Base-by-base conservation (phyloP, 2,888 invertebrate species). In the Philaethria dido region DNA sequence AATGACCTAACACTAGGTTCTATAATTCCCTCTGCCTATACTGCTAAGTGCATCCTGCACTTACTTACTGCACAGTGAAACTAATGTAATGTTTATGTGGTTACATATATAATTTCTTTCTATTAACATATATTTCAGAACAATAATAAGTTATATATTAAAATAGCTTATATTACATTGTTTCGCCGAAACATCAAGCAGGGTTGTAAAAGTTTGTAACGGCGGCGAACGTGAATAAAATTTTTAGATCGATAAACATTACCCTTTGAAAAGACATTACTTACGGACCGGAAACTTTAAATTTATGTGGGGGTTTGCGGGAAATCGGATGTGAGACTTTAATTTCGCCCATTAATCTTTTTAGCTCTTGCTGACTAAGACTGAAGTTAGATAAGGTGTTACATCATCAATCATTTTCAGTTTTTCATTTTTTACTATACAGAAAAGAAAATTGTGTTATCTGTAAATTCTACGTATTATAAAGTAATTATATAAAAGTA, bases 301-400 rank as follows among this genome's bases (percentile, higher is more conserved):
- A 71, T 70, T 70, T 68, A 69, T 69, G 66, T 67, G 62, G 59
- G 52, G 66, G 59, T 71, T 71, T 66, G 64, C 45, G 62, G 64
- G 47, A 44, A 52, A 25, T 60, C 64, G 62, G 66, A 59, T 64
- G 69, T 62, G 60, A 66, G 62, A 59, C 42, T 55, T 61, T 66
- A 64, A 69, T 71, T 71, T 50, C 48, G 33, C 29, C 45, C 66
- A 71, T 71, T 69, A 64, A 69, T 71, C 66, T 69, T 64, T 52
- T 59, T 45, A 61, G 45, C 29, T 16, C 20, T 45, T 45, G 57
- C 57, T 57, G 33, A 60, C 18, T 45, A 47, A 33, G 18, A 14
- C 16, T 29, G 18, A 33, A 20, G 33, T 60, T 60, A 29, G 60
- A 22, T 16, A 60, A 44, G 9, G 8, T 47, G 14, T 18, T 18